Conservation (phyloP, 2,888 invertebrate genomes). For the Papilio gigon region DNA sequence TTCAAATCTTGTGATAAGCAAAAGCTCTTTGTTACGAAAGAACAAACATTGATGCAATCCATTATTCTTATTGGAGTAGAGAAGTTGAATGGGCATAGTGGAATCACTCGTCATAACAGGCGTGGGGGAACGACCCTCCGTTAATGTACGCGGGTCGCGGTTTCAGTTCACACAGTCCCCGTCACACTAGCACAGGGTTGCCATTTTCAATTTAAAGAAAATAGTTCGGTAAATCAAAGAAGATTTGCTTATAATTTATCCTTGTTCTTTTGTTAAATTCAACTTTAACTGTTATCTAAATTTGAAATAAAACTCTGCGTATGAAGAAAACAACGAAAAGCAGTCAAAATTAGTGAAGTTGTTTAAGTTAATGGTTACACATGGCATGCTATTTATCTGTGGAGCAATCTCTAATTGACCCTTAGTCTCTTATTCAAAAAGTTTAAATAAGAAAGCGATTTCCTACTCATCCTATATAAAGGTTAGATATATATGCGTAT, state of each 20-base stretch:
- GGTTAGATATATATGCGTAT: neutral
- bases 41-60: conserved; percentile 29
- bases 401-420: no score
- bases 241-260: neutral
- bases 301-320: no score
- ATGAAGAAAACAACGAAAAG: no score
- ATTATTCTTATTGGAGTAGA: conserved; percentile 31
- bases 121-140: conserved; percentile 59
- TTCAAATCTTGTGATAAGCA: conserved; percentile 41
- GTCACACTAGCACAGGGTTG: conserved; percentile 28
- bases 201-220: conserved; percentile 10
- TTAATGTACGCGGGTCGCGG: conserved; percentile 67
- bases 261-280: neutral
- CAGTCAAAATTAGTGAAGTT: no score
- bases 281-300: no score
- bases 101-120: conserved; percentile 58
- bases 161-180: conserved; percentile 28
- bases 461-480: neutral
- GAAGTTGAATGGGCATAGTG: conserved; percentile 32
- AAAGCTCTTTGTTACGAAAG: conserved; percentile 14
- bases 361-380: no score
- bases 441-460: neutral
- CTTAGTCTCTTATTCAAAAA: neutral
- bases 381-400: no score
- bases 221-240: neutral